These are phyloP conservation scores for Ceriagrion tenellum DNA, from an alignment of 2,888 invertebrate genomes.

Conservation along the genomic window DNA sequence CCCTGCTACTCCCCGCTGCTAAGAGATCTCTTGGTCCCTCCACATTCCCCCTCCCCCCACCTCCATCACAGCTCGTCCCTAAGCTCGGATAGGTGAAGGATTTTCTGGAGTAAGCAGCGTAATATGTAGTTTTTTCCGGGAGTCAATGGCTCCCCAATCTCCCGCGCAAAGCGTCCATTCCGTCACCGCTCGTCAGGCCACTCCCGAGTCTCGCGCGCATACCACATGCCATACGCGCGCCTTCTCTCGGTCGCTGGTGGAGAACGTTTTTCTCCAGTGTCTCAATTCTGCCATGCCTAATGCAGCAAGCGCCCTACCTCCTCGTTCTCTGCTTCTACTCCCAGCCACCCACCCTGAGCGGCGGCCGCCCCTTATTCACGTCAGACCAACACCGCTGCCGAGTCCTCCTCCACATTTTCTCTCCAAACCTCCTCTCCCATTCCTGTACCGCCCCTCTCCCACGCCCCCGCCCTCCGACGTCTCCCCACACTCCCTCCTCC, in stretches of 20 bases:
- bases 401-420: neutral
- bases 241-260: neutral
- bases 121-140: neutral
- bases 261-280: conserved; percentile 47
- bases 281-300: conserved; percentile 42
- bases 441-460: neutral
- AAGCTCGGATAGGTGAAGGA: neutral
- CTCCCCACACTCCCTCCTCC: neutral
- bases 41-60: no score
- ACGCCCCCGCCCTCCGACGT: neutral
- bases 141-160: neutral
- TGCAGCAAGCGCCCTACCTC: neutral
- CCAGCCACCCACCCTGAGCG: neutral
- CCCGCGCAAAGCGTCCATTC: neutral
- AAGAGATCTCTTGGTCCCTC: neutral
- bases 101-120: neutral
- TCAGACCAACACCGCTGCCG: conserved; percentile 13
- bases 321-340: neutral
- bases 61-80: neutral
- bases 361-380: neutral
- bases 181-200: neutral
- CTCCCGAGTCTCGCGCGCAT: neutral
- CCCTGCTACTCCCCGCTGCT: neutral
- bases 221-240: neutral
- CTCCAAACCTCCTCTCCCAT: neutral